Percentiles rank a stretch among this genome's conserved stretches.
These are phyloP conservation scores for Chelon auratus DNA, from an alignment of 2,797 vertebrate genomes.

Conservation along the genomic window DNA sequence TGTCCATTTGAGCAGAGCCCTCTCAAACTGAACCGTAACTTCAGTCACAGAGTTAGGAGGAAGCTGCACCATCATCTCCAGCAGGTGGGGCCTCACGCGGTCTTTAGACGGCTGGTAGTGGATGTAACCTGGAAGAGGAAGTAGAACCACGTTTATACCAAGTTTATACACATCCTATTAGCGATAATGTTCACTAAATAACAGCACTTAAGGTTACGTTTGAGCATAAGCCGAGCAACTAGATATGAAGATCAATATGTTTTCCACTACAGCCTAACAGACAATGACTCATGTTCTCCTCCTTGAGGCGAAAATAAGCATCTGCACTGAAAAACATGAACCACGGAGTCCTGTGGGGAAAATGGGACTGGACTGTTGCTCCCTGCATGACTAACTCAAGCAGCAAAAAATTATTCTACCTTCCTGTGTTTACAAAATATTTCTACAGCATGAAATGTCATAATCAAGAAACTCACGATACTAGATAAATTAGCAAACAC, in stretches of 20 bases:
- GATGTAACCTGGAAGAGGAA: conserved; percentile 88
- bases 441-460: background rate
- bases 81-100: conserved; percentile 91
- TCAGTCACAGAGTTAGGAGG: conserved; percentile 95
- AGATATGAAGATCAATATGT: background rate
- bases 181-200: background rate
- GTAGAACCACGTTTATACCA: background rate
- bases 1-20: conserved; percentile 96
- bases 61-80: conserved; percentile 98
- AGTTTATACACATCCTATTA: background rate
- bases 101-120: conserved; percentile 97
- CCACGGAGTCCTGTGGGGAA: background rate
- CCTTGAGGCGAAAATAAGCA: conserved; percentile 58
- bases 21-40: conserved; percentile 96
- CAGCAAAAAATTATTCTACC: background rate
- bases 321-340: conserved; percentile 2
- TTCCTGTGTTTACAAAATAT: background rate
- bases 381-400: background rate
- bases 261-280: background rate
- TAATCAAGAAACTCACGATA: background rate
- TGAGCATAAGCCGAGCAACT: background rate
- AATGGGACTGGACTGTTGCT: background rate
- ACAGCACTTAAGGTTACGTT: background rate
- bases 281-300: conserved; percentile 45
- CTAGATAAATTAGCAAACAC: background rate